phyloP scores from a whole-genome alignment of 2,797 vertebrate genomes.

The Tarsius wallacei region DNA sequence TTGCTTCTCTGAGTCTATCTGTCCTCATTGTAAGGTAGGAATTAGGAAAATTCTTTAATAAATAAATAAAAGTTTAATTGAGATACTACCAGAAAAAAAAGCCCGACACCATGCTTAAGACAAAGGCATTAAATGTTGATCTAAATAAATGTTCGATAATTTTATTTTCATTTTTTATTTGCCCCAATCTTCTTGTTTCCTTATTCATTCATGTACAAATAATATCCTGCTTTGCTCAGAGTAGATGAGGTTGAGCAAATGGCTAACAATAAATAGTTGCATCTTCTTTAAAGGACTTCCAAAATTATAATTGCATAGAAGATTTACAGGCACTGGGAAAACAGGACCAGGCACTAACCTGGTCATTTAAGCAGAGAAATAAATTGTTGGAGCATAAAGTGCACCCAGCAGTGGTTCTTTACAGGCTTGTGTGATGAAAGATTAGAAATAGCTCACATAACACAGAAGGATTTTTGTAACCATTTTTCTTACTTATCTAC shows the following conservation, averaged over 20 bases:
- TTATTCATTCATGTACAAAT: background rate
- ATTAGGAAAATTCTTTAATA: background rate
- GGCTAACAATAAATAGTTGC: background rate
- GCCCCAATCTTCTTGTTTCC: background rate
- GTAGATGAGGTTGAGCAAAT: background rate
- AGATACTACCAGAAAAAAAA: background rate
- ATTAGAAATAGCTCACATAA: background rate
- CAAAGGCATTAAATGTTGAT: background rate
- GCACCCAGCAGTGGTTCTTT: background rate
- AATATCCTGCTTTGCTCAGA: background rate
- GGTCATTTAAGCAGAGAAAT: background rate
- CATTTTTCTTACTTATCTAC: conserved; percentile 37
- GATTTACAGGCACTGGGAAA: background rate
- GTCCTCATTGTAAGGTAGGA: background rate
- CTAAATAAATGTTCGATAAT: background rate
- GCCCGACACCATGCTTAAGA: background rate
- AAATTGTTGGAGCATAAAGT: background rate
- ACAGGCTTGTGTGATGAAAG: background rate
- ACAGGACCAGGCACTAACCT: background rate
- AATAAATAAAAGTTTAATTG: conserved; percentile 19
- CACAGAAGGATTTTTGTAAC: background rate
- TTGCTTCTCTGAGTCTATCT: background rate
- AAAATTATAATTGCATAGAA: background rate
- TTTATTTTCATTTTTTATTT: background rate
- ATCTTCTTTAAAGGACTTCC: background rate